phyloP scores from a whole-genome alignment of 2,113 vertebrate species.

The Odocoileus hemionus region DNA sequence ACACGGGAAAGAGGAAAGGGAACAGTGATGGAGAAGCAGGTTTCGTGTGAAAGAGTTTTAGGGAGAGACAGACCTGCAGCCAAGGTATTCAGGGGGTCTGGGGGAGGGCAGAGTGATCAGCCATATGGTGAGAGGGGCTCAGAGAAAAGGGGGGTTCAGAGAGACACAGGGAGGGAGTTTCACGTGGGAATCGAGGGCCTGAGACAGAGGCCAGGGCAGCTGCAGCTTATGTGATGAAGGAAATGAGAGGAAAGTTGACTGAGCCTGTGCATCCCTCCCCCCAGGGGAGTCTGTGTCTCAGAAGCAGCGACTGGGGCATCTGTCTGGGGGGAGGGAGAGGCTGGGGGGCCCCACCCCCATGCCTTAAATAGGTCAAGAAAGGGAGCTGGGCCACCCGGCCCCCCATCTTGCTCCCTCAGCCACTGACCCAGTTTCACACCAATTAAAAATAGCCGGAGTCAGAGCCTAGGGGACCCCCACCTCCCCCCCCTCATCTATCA shows the following conservation, averaged over 20 bases:
- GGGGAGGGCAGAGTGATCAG: not conserved
- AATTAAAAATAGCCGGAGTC: constrained; percentile 72
- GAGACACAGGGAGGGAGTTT: not conserved
- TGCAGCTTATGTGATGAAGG: not conserved
- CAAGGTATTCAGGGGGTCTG: not conserved
- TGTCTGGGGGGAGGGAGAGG: not conserved
- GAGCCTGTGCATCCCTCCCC: not conserved
- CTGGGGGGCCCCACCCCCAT: not conserved
- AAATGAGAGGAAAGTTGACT: not conserved
- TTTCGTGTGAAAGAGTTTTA: rapidly evolving
- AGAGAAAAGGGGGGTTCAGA: not conserved
- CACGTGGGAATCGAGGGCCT: rapidly evolving
- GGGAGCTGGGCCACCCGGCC: constrained; percentile 48
- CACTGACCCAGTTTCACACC: constrained; percentile 69
- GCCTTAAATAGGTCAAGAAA: constrained; percentile 70
- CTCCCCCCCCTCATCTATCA: constrained; percentile 49
- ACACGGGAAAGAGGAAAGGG: not conserved
- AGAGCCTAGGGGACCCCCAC: constrained; percentile 69
- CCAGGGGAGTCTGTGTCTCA: not conserved
- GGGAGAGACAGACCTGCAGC: not conserved
- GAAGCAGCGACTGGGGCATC: not conserved
- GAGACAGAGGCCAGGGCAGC: not conserved
- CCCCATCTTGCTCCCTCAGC: constrained; percentile 64
- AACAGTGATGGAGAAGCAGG: not conserved
- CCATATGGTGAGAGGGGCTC: not conserved